Evolutionary conservation across 1,140 invertebrate species (phyloP), one percentile per base, ranked within the genome.

Genomic region (Antheraea mylitta): DNA sequence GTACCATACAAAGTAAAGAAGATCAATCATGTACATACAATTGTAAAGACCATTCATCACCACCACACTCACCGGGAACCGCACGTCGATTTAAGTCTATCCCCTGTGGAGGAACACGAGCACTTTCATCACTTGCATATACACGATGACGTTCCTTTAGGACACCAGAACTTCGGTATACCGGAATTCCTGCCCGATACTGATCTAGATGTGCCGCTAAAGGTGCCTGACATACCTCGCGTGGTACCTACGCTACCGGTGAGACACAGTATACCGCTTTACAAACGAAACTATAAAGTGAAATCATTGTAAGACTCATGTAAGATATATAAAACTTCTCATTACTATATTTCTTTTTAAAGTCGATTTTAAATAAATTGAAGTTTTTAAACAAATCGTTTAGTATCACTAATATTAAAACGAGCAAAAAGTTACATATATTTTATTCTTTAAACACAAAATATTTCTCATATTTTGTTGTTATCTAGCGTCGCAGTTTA

Each of bases 1-100:
- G 92, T 95, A 19, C 94, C 94, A 4, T 94, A 94, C 68, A 93
- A 93, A 67, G 90, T 94, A 70, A 95, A 95, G 83, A 94, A 94
- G 71, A 91, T 95, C 62, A 95, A 95, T 71, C 94, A 95, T 72
- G 94, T 93, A 0, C 94, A 95, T 77, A 95, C 94, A 0, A 90
- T 95, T 10, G 94, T 93, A 77, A 95, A 94, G 75, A 93, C 94
- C 0, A 89, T 95, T n/a, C 93, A 94, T 36, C 93, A 94, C 60
- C 86, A 93, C 67, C 88, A 92, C 71, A 83, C 81, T 5, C 85
- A 89, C 65, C 85, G 81, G 61, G 84, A 92, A 9, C 78, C 70
- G 18, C 73, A 79, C 53, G 30, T 80, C 16, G 76, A 79, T 30
- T 68, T 78, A 8, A 65, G 61, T 8, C 58, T 64, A 0, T 45